Evolutionary conservation across 35 echinoderm and acorn worm genomes (phyloP).

Genomic region (Nesometra sesokonis): DNA sequence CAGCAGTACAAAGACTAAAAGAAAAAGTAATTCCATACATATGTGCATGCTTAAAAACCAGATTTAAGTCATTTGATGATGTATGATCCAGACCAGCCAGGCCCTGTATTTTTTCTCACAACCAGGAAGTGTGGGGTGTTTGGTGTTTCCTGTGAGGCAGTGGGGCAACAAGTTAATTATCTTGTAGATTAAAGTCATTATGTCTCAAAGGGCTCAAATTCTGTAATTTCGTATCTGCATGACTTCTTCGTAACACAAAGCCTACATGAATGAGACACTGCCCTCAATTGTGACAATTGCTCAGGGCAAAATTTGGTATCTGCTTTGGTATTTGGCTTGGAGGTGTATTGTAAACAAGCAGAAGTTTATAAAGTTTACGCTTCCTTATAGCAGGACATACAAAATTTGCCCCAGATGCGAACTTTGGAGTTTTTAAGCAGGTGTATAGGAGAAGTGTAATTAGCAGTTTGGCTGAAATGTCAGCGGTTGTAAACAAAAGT

Average conservation of each 20-base stretch:
- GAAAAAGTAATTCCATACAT: no score
- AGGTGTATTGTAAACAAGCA: background rate
- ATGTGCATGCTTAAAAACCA: no score
- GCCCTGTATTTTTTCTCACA: constrained; percentile 44
- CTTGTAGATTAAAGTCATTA: constrained; percentile 27
- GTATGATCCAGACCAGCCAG: constrained; percentile 41
- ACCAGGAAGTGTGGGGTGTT: constrained; percentile 46
- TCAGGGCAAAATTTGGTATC: constrained; percentile 54
- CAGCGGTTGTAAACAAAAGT: background rate
- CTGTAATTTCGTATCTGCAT: constrained; percentile 24
- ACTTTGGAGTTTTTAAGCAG: background rate
- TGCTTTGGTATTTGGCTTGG: constrained; percentile 39
- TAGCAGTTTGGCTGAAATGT: background rate
- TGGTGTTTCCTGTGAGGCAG: constrained; percentile 12
- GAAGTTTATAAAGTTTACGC: background rate
- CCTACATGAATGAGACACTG: no score
- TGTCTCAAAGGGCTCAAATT: constrained; percentile 23
- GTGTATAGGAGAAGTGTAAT: no score
- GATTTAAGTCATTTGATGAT: no score
- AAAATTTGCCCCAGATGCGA: no score
- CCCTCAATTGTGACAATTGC: constrained; percentile 30
- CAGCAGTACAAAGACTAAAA: no score
- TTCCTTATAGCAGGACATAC: background rate
- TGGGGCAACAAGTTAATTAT: constrained; percentile 25
- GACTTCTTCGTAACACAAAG: constrained; percentile 1